Conservation (phyloP, 2,113 vertebrate species). For the Sebastes fasciatus region DNA sequence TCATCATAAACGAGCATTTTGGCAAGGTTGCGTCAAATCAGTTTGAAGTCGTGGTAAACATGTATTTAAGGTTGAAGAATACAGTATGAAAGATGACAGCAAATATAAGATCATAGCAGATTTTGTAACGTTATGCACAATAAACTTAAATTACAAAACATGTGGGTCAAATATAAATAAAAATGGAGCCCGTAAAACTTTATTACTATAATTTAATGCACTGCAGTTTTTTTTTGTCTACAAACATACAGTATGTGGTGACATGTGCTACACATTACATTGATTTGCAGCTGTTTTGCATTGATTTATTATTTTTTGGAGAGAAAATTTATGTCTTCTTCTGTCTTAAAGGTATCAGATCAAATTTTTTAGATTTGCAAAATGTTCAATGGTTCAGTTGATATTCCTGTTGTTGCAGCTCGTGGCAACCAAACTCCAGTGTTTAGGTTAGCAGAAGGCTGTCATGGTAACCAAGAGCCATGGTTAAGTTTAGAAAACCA, state of each 20-base stretch:
- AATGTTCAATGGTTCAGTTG: not conserved
- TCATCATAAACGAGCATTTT: not conserved
- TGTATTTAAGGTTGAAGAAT: not conserved
- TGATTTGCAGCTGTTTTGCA: constrained; percentile 12
- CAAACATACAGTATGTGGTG: not conserved
- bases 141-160: not conserved
- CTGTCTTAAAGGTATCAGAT: not conserved
- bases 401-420: not conserved
- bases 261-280: not conserved
- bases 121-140: not conserved
- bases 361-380: not conserved
- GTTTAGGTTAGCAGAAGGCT: not conserved
- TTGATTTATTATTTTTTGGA: constrained; percentile 14
- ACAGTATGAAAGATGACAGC: not conserved
- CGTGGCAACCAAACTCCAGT: not conserved
- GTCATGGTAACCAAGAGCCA: not conserved
- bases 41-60: not conserved
- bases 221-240: not conserved
- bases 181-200: not conserved
- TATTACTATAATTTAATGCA: not conserved
- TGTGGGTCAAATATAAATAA: not conserved
- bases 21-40: not conserved
- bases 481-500: not conserved
- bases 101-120: not conserved
- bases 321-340: not conserved